Evolutionary conservation across 2,797 vertebrate genomes (phyloP), one percentile per base, ranked within the genome.

Genomic region (Micrastur ruficollis): DNA sequence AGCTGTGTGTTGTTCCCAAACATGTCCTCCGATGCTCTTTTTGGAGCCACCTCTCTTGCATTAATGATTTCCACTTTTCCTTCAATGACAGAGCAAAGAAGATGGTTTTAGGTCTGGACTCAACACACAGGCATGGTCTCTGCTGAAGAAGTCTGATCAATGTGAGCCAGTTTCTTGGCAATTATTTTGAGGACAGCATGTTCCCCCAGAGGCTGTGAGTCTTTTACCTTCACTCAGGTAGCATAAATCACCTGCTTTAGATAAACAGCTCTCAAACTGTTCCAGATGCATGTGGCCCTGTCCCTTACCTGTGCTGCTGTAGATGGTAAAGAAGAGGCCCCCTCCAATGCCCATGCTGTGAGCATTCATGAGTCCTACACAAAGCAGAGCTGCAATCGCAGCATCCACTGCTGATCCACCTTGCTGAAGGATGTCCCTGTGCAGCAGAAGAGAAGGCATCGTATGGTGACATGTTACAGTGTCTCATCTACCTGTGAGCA

Each of bases 311-410:
- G 98, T 99, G 74, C 55, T 97, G 19, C 98, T 87, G 84, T 99
- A 99, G 97, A 99, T 99, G 73, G 98, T 99, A 47, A 99, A 44
- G 97, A 99, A 99, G 67, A 99, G 94, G 9, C 99, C 99, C 14
- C 99, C 99, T 74, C 99, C 99, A 8, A 99, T 99, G 62, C 99
- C 99, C 98, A 98, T 98, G 92, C 99, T 99, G 97, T 99, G 99
- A 72, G 98, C 97, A 1, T 99, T 99, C 98, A 99, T 97, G 70
- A 99, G 97, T 40, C 99, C 99, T 46, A 98, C 76, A 15, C 99
- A 99, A 59, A 99, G 98, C 68, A 99, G 97, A 36, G 98, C 97
- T 18, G 99, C 99, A 13, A 99, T 99, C 6, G 98, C 96, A 2
- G 98, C 98, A 32, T 99, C 99, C 47, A 99, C 99, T 1, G 98